Percentiles rank a stretch among this genome's conserved stretches.
Evolutionary conservation across 2,797 vertebrate genomes (phyloP).

Genomic region (Spinibarbus caldwelli): DNA sequence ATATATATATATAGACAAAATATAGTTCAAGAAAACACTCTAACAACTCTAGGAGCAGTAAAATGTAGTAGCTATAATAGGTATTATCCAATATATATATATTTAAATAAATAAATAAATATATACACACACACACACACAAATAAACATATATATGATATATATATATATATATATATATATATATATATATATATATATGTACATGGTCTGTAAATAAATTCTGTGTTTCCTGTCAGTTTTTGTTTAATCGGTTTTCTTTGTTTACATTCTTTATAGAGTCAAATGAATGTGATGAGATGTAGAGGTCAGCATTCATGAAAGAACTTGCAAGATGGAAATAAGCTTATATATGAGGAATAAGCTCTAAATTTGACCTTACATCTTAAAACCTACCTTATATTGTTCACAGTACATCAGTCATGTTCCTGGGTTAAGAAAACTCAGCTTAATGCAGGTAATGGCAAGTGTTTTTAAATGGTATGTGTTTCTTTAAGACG

Average conservation of each 20-base stretch:
- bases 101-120: no score
- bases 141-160: neutral
- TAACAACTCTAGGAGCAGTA: slow-evolving; percentile 36
- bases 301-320: slow-evolving; percentile 66
- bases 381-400: slow-evolving; percentile 66
- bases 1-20: slow-evolving; percentile 28
- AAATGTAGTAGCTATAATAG: slow-evolving; percentile 42
- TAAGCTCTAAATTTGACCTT: slow-evolving; percentile 66
- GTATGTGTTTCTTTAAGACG: neutral
- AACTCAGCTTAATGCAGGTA: neutral
- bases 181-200: no score
- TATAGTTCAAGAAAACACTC: slow-evolving; percentile 31
- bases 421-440: slow-evolving; percentile 11
- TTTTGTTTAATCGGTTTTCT: slow-evolving; percentile 61
- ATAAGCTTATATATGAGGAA: slow-evolving; percentile 70
- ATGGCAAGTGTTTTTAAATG: slow-evolving; percentile 19
- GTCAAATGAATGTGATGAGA: slow-evolving; percentile 65
- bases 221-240: slow-evolving; percentile 39
- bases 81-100: slow-evolving; percentile 45
- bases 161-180: no score
- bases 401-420: slow-evolving; percentile 52
- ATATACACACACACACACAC: neutral
- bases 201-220: slow-evolving; percentile 72
- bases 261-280: slow-evolving; percentile 72
- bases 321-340: slow-evolving; percentile 64